phyloP scores from a whole-genome alignment of 1,140 invertebrate species.

The Macrocentrus cingulum region DNA sequence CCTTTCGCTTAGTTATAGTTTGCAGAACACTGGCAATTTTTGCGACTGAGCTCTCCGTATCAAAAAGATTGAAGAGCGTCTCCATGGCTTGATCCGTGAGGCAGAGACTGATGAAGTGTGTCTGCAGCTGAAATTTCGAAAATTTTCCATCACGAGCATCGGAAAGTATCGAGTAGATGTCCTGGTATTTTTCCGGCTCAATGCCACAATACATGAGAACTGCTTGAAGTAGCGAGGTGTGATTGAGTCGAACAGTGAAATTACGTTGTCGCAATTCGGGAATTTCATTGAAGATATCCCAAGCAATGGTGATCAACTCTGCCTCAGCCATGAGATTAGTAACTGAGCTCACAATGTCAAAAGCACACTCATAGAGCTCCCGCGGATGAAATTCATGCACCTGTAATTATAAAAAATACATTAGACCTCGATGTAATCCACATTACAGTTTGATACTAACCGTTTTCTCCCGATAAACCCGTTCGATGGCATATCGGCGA shows the following conservation, averaged over 20 bases:
- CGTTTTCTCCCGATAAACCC: slow-evolving; percentile 83
- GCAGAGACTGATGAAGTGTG: slow-evolving; percentile 69
- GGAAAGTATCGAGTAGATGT: slow-evolving; percentile 67
- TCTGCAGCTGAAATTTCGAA: slow-evolving; percentile 71
- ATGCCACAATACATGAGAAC: slow-evolving; percentile 82
- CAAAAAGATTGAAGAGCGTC: slow-evolving; percentile 71
- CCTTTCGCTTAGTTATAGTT: slow-evolving; percentile 65
- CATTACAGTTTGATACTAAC: slow-evolving; percentile 46
- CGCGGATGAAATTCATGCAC: slow-evolving; percentile 80
- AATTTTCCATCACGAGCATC: slow-evolving; percentile 67
- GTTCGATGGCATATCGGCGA: slow-evolving; percentile 82
- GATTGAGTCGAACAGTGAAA: slow-evolving; percentile 79
- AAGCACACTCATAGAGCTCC: slow-evolving; percentile 88
- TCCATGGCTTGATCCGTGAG: slow-evolving; percentile 71
- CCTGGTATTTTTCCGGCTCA: slow-evolving; percentile 69
- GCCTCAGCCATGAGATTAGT: slow-evolving; percentile 77
- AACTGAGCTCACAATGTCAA: slow-evolving; percentile 85
- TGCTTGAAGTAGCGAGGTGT: slow-evolving; percentile 75
- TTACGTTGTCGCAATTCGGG: slow-evolving; percentile 68
- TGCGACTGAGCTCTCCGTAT: slow-evolving; percentile 68
- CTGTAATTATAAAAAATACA: no score
- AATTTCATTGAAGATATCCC: slow-evolving; percentile 76
- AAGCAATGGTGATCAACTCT: slow-evolving; percentile 77
- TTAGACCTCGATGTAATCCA: no score
- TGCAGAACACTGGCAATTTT: slow-evolving; percentile 68